phyloP scores from a whole-genome alignment of 2,888 invertebrate species.

The Lottia gigantea region DNA sequence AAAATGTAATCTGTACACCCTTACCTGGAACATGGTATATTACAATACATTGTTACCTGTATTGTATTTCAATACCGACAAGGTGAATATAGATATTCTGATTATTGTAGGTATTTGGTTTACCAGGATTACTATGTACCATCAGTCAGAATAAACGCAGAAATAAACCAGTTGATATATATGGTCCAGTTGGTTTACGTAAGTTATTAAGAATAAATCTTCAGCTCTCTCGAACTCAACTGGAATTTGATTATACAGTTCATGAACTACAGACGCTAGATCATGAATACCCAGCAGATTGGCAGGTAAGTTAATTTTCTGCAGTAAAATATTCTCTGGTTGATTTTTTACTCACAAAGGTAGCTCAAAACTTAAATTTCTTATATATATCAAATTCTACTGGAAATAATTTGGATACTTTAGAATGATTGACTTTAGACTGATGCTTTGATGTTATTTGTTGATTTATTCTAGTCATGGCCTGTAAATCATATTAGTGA shows the following conservation, averaged over 20 bases:
- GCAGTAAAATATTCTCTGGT: background rate
- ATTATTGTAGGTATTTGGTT: constrained; percentile 66
- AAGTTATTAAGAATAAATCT: constrained; percentile 63
- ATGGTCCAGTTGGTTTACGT: constrained; percentile 68
- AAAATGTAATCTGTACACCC: too few relatives aligned
- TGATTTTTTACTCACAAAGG: background rate
- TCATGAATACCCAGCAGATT: constrained; percentile 44
- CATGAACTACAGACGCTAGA: constrained; percentile 64
- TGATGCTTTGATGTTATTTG: too few relatives aligned
- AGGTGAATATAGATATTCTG: too few relatives aligned
- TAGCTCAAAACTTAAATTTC: too few relatives aligned
- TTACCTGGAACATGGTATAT: too few relatives aligned
- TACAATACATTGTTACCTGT: too few relatives aligned
- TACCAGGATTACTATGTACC: constrained; percentile 69
- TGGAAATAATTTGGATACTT: too few relatives aligned
- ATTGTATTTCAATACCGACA: too few relatives aligned
- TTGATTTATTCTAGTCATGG: constrained; percentile 36
- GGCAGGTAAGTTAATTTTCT: constrained; percentile 29
- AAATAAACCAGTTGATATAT: constrained; percentile 62
- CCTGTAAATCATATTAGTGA: constrained; percentile 31
- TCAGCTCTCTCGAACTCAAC: constrained; percentile 60
- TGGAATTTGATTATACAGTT: constrained; percentile 63
- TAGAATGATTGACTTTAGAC: too few relatives aligned
- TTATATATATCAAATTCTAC: too few relatives aligned
- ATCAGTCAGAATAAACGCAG: constrained; percentile 60